A percentile compares a stretch with the other conserved stretches of the same genome.
Conservation (phyloP, 2,888 invertebrate species). For the Troilus luridus region DNA sequence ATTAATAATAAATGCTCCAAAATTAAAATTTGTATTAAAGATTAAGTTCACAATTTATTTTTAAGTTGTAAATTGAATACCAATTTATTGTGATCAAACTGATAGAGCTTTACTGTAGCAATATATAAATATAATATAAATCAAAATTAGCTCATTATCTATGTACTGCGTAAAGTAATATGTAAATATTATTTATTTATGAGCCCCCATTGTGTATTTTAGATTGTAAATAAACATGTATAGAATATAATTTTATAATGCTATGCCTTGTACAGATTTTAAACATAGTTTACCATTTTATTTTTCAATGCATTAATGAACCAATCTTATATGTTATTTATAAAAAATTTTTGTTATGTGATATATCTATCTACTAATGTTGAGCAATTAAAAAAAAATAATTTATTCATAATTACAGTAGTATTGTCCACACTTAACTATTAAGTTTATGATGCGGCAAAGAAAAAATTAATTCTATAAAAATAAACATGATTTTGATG, state of each 20-base stretch:
- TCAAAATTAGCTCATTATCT: conserved; percentile 59
- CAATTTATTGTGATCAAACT: conserved; percentile 59
- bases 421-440: background rate
- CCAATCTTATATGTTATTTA: conserved; percentile 53
- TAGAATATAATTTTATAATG: conserved; percentile 52
- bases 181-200: conserved; percentile 59
- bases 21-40: background rate
- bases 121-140: conserved; percentile 48
- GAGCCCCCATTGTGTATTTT: conserved; percentile 51
- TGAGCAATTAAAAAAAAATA: conserved; percentile 33
- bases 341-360: conserved; percentile 48
- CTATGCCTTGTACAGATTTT: conserved; percentile 40
- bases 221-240: conserved; percentile 55
- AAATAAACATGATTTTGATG: conserved; percentile 22
- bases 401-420: background rate
- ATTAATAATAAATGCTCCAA: background rate
- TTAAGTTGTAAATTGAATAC: conserved; percentile 51
- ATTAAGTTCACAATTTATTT: conserved; percentile 29
- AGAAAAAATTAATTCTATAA: conserved; percentile 1
- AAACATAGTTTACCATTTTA: conserved; percentile 15
- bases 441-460: background rate
- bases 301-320: conserved; percentile 34
- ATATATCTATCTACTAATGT: conserved; percentile 30
- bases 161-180: conserved; percentile 44
- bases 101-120: conserved; percentile 54